A percentile compares a stretch with the other conserved stretches of the same genome.
phyloP scores from a whole-genome alignment of 2,888 invertebrate species.

The Rhagonycha lutea region DNA sequence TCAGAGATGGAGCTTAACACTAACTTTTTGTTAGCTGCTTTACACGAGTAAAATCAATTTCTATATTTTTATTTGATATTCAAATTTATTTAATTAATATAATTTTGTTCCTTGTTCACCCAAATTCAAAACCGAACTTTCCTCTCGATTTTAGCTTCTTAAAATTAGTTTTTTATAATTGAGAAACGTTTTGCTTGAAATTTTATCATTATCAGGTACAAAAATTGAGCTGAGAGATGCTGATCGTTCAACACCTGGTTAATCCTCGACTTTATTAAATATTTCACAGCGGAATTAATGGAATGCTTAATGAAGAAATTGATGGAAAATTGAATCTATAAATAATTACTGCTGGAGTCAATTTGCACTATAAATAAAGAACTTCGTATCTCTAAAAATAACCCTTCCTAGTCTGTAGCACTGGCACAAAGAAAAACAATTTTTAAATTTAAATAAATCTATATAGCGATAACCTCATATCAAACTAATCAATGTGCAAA shows the following conservation, averaged over 20 bases:
- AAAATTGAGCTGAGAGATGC: background rate
- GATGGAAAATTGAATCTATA: background rate
- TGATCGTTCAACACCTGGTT: background rate
- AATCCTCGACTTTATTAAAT: background rate
- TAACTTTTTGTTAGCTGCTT: background rate
- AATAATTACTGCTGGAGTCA: background rate
- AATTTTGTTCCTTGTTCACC: too few species aligned
- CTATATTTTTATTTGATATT: background rate
- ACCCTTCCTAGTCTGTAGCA: too few species aligned
- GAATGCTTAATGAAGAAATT: background rate
- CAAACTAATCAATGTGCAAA: background rate
- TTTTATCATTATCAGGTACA: background rate
- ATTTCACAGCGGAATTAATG: background rate
- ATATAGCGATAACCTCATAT: background rate
- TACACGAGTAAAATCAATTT: background rate
- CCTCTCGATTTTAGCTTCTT: too few species aligned
- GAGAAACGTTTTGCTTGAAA: background rate
- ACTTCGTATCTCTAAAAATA: background rate
- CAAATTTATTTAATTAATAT: too few species aligned
- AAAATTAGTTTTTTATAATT: too few species aligned
- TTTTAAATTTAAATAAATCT: background rate
- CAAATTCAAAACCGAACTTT: too few species aligned
- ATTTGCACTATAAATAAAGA: background rate
- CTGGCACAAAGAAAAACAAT: background rate
- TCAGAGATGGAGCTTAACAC: background rate